These are phyloP conservation scores for Thamnophis elegans DNA, from an alignment of 2,797 vertebrate genomes.

Conservation along the genomic window DNA sequence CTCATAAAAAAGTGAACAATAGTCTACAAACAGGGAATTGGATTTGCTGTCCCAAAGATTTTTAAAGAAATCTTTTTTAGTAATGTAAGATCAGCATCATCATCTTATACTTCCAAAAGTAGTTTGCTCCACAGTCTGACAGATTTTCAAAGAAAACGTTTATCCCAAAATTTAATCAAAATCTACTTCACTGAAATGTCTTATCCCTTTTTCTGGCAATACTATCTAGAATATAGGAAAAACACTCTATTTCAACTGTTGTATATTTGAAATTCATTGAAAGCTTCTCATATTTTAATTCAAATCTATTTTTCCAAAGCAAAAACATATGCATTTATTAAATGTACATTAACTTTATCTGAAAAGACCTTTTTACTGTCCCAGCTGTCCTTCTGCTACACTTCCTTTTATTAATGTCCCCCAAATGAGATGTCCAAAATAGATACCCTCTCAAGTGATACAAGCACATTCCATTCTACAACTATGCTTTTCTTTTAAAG, in stretches of 20 bases:
- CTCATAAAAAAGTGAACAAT: not conserved
- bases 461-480: not conserved
- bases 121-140: not conserved
- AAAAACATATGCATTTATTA: not conserved
- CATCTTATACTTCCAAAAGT: not conserved
- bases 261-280: not conserved
- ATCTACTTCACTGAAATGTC: not conserved
- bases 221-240: not conserved
- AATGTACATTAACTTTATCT: not conserved
- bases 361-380: not conserved
- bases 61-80: not conserved
- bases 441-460: not conserved
- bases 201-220: not conserved
- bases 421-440: not conserved
- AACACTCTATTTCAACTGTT: not conserved
- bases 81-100: not conserved
- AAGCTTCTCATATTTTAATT: not conserved
- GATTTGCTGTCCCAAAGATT: not conserved
- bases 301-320: not conserved
- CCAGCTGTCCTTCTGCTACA: not conserved
- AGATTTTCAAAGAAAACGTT: not conserved
- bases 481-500: not conserved
- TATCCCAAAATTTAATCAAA: not conserved
- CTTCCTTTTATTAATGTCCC: not conserved
- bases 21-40: not conserved